Base-by-base conservation (phyloP, 2,113 vertebrate genomes). In the Rhombomys opimus region DNA sequence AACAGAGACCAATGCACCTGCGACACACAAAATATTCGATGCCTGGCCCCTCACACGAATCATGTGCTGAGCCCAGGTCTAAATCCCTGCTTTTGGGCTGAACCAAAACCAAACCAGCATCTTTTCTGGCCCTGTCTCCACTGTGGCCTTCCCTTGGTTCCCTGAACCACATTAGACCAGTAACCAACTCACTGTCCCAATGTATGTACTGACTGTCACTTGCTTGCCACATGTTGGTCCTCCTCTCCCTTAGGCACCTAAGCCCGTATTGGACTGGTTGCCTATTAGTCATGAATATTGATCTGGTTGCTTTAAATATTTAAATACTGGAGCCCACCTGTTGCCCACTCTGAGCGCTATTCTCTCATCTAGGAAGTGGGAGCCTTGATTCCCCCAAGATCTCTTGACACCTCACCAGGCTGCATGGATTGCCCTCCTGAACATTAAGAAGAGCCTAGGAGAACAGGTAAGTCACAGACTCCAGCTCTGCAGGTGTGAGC, bases 191-290 rank as follows among this genome's bases (percentile, higher is more conserved):
- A 4, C 12, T 0, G 7, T 1, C 5, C 4, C n/a, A 7, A 0
- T 1, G 52, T 57, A 17, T 14, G 41, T 8, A 1, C 9, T 59
- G 67, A 41, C 63, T 38, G 1, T 12, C 67, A 54, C 22, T 15
- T 10, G 38, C 38, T 65, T 59, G 1, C 41, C 30, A 1, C 0
- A 5, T 5, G 2, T 23, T 23, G 54, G 35, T 86, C 75, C 68
- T 25, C 25, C 25, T 52, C 11, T 23, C 46, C 32, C 22, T 87
- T 50, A 54, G 46, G 67, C 32, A 11, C 17, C 0, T 6, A 68
- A 38, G 41, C 32, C 35, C 27, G 50, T 41, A 7, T 0, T 20
- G 30, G 75, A 13, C 35, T 14, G 0, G 0, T 30, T 11, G 25
- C 54, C 73, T 57, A 8, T 30, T 0, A 5, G 12, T 4, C 30